Evolutionary conservation across 2,797 vertebrate genomes (phyloP).

Genomic region (Myotis vivesi): DNA sequence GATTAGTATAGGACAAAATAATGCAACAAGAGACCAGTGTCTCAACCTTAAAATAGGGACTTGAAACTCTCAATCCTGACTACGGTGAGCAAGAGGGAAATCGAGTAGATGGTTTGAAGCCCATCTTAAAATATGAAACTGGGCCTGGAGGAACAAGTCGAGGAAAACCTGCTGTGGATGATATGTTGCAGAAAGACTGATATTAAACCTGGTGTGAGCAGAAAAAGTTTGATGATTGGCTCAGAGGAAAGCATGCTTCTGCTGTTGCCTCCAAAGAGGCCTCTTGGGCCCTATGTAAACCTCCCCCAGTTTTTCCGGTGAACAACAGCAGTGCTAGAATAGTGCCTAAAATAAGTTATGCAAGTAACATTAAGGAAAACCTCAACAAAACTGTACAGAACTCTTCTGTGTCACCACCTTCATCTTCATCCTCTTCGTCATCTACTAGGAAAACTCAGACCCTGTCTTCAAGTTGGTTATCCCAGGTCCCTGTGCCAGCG

Average conservation of each 20-base stretch:
- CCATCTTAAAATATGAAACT: slow-evolving; percentile 84
- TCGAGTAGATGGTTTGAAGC: slow-evolving; percentile 87
- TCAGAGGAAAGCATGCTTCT: slow-evolving; percentile 91
- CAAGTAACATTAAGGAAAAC: slow-evolving; percentile 99
- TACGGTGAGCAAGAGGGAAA: slow-evolving; percentile 88
- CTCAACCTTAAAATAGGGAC: slow-evolving; percentile 83
- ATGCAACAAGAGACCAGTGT: slow-evolving; percentile 86
- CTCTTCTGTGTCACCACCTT: slow-evolving; percentile 80
- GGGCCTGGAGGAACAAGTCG: slow-evolving; percentile 79
- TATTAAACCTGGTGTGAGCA: slow-evolving; percentile 88
- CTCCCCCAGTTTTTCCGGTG: slow-evolving; percentile 97
- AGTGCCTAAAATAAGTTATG: slow-evolving; percentile 99
- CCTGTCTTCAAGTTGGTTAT: slow-evolving; percentile 87
- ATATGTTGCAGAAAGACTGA: slow-evolving; percentile 92
- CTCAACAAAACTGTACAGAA: slow-evolving; percentile 96
- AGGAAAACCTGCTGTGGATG: slow-evolving; percentile 83
- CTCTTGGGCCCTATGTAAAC: slow-evolving; percentile 98
- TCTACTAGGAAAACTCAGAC: slow-evolving; percentile 88
- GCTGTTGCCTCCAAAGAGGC: slow-evolving; percentile 92
- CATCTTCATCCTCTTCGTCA: slow-evolving; percentile 85
- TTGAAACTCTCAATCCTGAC: slow-evolving; percentile 85
- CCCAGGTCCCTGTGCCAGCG: slow-evolving; percentile 97
- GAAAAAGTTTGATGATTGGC: slow-evolving; percentile 95
- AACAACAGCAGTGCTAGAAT: slow-evolving; percentile 99
- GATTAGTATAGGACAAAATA: slow-evolving; percentile 89